Base-by-base conservation (phyloP, 2,888 invertebrate genomes). In the Drosophila putrida region DNA sequence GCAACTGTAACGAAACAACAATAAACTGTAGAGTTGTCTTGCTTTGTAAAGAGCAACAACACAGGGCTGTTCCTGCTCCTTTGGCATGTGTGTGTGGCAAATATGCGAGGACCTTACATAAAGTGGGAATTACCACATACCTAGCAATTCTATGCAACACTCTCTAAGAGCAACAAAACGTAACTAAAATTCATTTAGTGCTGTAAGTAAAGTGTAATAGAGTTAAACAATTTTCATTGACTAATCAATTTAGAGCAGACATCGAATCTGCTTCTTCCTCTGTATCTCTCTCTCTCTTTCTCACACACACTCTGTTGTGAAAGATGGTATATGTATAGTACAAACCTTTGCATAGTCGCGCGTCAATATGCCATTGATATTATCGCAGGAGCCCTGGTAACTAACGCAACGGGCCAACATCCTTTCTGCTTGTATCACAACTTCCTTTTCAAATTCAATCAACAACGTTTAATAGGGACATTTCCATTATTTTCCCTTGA, bases 341-440 rank as follows among this genome's bases (percentile, higher is more conserved):
- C 92, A 64, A 85, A 96, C 95, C 96, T 96, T 88, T 94, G 94
- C 91, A 95, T 96, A 90, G 94, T 95, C 90, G 94, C 94, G 72
- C 94, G 95, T 92, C 72, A 89, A 77, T 53, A 90, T 87, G 59
- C 89, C 86, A 55, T 92, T 90, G 70, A 96, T 95, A 93, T 96
- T 96, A 93, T 96, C 96, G 75, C 94, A 95, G 80, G 96, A 96
- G 86, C 96, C 96, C 93, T 96, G 96, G 89, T 95, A 94, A 69
- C 92, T 91, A 44, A 93, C 93, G 69, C 93, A 93, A 53, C 92
- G 91, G 11, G 90, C 93, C 84, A 93, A 77, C 93, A 93, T 93
- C 51, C 77, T 90, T 47, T 28, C 44, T 28, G 20, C 11, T 53
- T 27, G 44, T 31, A 6, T 43, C 31, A 38, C 41, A 35, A 59